Percentiles rank a stretch among this genome's conserved stretches.
Evolutionary conservation across 2,797 vertebrate species (phyloP).

Genomic region (Rhabdophis nuchalis): DNA sequence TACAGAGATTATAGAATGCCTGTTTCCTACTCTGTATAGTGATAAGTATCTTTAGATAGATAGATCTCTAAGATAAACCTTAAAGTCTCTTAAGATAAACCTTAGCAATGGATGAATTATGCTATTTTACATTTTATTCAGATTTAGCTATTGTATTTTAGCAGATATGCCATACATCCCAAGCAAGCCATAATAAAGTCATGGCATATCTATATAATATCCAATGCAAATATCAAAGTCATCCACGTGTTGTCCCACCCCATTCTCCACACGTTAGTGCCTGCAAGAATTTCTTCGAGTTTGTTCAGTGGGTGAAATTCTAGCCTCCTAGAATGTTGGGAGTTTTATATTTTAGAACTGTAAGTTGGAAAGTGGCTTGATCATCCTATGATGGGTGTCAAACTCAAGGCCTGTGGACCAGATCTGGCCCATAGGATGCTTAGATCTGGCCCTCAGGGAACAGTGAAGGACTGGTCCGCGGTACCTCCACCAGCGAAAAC

Average conservation of each 20-base stretch:
- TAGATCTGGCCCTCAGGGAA: no score
- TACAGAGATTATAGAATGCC: background rate
- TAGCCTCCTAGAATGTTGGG: background rate
- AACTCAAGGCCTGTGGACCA: no score
- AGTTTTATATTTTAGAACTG: background rate
- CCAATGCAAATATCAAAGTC: background rate
- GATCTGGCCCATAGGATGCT: no score
- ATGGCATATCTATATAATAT: background rate
- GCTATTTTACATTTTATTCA: background rate
- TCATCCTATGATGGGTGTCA: background rate
- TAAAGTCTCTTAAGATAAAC: background rate
- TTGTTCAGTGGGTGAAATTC: background rate
- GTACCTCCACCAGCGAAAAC: no score
- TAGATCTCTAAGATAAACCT: background rate
- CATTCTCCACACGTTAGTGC: background rate
- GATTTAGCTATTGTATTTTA: background rate
- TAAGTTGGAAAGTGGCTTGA: background rate
- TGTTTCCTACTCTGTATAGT: no score
- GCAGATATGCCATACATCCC: background rate
- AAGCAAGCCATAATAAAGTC: background rate
- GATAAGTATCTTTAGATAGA: background rate
- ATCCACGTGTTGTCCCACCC: background rate
- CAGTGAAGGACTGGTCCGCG: no score
- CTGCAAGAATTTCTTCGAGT: background rate
- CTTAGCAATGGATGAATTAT: background rate